These are phyloP conservation scores for Archocentrus centrarchus DNA, from an alignment of 2,113 vertebrate genomes.

Conservation along the genomic window DNA sequence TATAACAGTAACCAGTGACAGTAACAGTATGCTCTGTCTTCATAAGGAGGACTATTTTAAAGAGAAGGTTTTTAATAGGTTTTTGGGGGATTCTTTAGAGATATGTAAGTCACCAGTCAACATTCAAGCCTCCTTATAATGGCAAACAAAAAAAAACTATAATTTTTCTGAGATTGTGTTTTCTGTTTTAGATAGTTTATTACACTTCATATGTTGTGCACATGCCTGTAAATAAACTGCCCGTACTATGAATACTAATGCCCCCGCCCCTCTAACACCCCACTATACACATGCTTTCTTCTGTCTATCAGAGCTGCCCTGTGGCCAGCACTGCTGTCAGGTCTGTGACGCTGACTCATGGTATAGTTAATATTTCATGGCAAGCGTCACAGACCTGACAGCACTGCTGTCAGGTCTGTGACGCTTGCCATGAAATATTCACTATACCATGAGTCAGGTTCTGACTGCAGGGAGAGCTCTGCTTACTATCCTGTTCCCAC, in stretches of 20 bases:
- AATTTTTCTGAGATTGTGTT: background rate
- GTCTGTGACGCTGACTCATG: conserved; percentile 54
- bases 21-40: conserved; percentile 1
- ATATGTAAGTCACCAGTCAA: background rate
- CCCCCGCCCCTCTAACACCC: background rate
- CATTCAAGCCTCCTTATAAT: background rate
- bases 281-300: conserved; percentile 34
- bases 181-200: background rate
- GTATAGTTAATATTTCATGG: too few relatives aligned
- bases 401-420: conserved; percentile 58
- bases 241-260: conserved; percentile 37
- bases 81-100: background rate
- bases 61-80: conserved; percentile 8
- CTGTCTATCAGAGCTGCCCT: conserved; percentile 60
- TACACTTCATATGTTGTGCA: background rate
- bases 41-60: background rate
- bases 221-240: conserved; percentile 14
- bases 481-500: conserved; percentile 53
- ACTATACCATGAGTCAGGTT: conserved; percentile 66
- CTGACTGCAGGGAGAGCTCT: conserved; percentile 45
- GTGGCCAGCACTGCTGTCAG: conserved; percentile 65
- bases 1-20: background rate
- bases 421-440: conserved; percentile 73
- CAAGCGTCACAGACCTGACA: too few relatives aligned
- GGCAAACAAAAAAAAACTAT: background rate